Evolutionary conservation across 2,113 vertebrate genomes (phyloP), one percentile per base, ranked within the genome.

Genomic region (Carassius carassius): DNA sequence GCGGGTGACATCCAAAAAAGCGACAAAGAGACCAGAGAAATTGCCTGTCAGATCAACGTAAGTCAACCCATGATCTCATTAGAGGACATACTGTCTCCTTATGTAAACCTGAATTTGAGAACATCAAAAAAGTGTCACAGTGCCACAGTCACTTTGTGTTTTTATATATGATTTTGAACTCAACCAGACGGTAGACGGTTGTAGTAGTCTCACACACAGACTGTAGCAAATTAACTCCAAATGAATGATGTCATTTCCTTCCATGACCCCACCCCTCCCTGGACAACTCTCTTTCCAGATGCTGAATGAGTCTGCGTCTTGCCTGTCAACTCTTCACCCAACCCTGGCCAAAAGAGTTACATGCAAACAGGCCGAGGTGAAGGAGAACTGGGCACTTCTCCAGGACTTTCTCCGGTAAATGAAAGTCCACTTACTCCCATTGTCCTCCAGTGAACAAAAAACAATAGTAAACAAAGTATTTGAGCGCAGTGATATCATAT

Each of bases 41-140:
- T 95, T 32, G 92, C 92, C 82, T 91, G 91, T 88, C 94, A 95
- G 77, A 92, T 95, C 76, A 94, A 93, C 91, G 95, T 95, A 88
- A 91, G 94, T 85, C 67, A 5, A 70, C 17, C 49, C 37, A n/a
- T 32, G 41, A 21, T 72, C 29, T 67, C 65, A 49, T 44, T 44
- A 25, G 44, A 75, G 21, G 12, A 49, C 25, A 75, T 49, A 49
- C 44, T 49, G 72, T 49, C 72, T 75, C 14, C 37, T 37, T 37
- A 37, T 37, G 37, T 37, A 37, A 37, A 37, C 37, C 2, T 47
- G 21, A 47, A 23, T 41, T 12, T 69, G 14, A 21, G 65, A n/a
- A 82, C 44, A 35, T 56, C 13, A 56, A 54, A 56, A 54, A 6
- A 56, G 51, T 56, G 51, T 56, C 51, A 1, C 51, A 56, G 51